Conservation (phyloP, 64 coral and sea anemone genomes). For the Montipora cactus region DNA sequence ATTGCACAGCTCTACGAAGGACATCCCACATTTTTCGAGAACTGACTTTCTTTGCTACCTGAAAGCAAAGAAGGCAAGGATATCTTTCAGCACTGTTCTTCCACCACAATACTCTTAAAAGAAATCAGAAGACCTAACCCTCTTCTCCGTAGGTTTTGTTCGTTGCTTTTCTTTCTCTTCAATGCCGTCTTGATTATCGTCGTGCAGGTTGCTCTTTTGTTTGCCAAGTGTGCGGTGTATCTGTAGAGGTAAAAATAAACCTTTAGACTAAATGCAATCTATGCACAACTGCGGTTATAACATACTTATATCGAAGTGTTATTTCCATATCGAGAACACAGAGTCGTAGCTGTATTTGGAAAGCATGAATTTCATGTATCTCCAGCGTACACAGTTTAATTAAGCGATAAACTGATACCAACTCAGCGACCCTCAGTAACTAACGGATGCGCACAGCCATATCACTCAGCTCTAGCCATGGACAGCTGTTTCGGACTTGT, state of each 20-base stretch:
- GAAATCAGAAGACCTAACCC: neutral
- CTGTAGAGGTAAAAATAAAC: neutral
- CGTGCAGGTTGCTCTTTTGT: neutral
- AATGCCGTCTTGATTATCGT: neutral
- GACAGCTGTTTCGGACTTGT: too few species aligned
- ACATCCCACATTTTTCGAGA: slow-evolving; percentile 58
- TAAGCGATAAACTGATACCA: too few species aligned
- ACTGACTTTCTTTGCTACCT: slow-evolving; percentile 41
- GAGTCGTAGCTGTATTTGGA: too few species aligned
- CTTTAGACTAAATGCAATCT: too few species aligned
- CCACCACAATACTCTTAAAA: neutral
- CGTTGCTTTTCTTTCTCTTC: neutral
- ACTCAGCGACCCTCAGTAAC: too few species aligned
- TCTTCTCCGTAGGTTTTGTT: neutral
- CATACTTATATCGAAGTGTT: too few species aligned
- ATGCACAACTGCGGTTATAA: too few species aligned
- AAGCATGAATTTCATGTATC: too few species aligned
- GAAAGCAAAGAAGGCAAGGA: neutral
- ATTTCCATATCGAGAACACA: too few species aligned
- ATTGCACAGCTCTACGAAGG: slow-evolving; percentile 17
- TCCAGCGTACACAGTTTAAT: too few species aligned
- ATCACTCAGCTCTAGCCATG: too few species aligned
- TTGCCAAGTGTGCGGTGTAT: slow-evolving; percentile 18
- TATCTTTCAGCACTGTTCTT: neutral
- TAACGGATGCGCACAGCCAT: too few species aligned